Percentiles rank a stretch among this genome's conserved stretches.
Evolutionary conservation across 2,888 invertebrate genomes (phyloP).

Genomic region (Euzophera pinguis): DNA sequence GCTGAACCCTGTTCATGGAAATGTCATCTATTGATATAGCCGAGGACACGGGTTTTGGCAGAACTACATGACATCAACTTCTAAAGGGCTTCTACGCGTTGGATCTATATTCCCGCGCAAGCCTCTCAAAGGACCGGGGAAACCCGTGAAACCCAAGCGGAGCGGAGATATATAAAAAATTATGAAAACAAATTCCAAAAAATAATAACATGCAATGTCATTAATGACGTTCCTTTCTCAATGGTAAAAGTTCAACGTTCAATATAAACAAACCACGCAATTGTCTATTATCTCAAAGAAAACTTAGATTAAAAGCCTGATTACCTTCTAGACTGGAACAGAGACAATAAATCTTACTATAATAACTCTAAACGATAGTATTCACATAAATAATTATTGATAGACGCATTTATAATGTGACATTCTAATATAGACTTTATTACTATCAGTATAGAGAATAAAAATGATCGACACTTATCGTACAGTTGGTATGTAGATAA

Average conservation of each 20-base stretch:
- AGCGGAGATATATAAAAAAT: no score
- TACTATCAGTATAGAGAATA: not conserved
- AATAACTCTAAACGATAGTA: not conserved
- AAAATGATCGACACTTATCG: not conserved
- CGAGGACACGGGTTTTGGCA: no score
- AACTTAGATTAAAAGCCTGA: not conserved
- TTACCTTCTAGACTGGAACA: conserved; percentile 6
- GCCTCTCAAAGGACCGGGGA: no score
- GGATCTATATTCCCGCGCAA: no score
- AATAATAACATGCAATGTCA: no score
- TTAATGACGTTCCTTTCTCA: no score
- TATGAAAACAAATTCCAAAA: no score
- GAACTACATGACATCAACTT: no score
- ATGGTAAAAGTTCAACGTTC: not conserved
- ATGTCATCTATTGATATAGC: no score
- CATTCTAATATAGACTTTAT: not conserved
- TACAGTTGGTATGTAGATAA: not conserved
- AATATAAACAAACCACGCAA: not conserved
- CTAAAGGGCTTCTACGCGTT: no score
- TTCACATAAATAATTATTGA: conserved; percentile 7
- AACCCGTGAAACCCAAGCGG: no score
- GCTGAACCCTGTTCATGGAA: no score
- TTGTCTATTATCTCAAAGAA: not conserved
- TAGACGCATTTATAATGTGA: not conserved
- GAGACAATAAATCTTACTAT: not conserved